phyloP scores from a whole-genome alignment of 1,140 invertebrate genomes.

The Psilanteris sp. region DNA sequence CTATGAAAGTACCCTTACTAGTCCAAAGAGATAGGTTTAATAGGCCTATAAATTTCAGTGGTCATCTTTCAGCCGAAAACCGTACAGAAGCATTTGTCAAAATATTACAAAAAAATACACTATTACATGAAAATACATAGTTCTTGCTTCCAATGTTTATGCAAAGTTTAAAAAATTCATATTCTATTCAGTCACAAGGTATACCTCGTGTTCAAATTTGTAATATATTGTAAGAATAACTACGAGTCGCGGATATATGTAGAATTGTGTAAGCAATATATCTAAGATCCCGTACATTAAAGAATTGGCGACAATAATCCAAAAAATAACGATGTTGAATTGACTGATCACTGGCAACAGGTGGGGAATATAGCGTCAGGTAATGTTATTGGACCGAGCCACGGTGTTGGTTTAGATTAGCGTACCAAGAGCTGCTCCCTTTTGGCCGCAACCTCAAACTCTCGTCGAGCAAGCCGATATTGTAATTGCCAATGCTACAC shows the following conservation, averaged over 20 bases:
- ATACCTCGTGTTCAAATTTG: too few species aligned
- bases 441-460: conserved; percentile 75
- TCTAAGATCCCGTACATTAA: too few species aligned
- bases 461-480: conserved; percentile 78
- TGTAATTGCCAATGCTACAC: conserved; percentile 77
- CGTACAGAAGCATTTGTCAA: conserved; percentile 69
- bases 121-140: too few species aligned
- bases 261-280: too few species aligned
- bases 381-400: conserved; percentile 65
- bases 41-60: conserved; percentile 73
- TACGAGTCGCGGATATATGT: too few species aligned
- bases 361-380: conserved; percentile 74
- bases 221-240: too few species aligned
- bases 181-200: too few species aligned
- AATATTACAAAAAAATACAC: too few species aligned
- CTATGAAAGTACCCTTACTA: conserved; percentile 64
- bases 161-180: too few species aligned
- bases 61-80: conserved; percentile 73
- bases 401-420: conserved; percentile 70
- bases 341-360: conserved; percentile 78
- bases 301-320: conserved; percentile 2
- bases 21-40: conserved; percentile 72
- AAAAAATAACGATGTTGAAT: conserved; percentile 67
- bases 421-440: conserved; percentile 73
- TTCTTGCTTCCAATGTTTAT: too few species aligned